Evolutionary conservation across 2,888 invertebrate species (phyloP), one percentile per base, ranked within the genome.

Genomic region (Agonopterix subpropinquella): DNA sequence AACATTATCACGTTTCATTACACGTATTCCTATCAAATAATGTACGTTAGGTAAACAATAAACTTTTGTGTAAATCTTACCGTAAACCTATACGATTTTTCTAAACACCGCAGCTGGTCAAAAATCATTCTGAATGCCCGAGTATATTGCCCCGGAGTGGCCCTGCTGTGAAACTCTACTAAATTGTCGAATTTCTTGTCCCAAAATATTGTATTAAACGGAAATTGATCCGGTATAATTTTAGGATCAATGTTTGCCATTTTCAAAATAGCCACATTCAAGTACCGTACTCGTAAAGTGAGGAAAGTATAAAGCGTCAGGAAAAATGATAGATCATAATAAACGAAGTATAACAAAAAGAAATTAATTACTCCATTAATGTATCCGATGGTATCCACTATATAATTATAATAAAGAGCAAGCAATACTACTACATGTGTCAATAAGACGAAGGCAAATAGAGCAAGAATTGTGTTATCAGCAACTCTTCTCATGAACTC

Each of bases 261-360:
- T 56, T 78, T 81, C 49, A 79, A 65, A 43, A 85, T 56, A 11
- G 80, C 71, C 0, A 78, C 62, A 49, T 84, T 85, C 3, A 85
- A 48, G 39, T 75, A 83, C 18, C 70, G 65, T n/a, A 64, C 57
- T 55, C 84, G 67, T 37, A 73, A 49, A 2, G 65, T 62, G 5
- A 77, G 45, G 37, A 68, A 72, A 0, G 58, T 55, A 43, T 53
- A 66, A 11, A 62, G 55, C 4, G 59, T 57, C 2, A 73, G 11
- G 3, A 67, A 59, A 36, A 76, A 67, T 44, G 63, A 59, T 2
- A 64, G 57, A 41, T 80, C 80, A 44, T 70, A 62, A 47, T 73
- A 73, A 11, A 65, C 55, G 45, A 61, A 66, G 36, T 70, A 68
- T 13, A 71, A 39, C 61, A 76, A 67, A 4, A 58, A 42, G 43